These are phyloP conservation scores for Trichogramma evanescens DNA, from an alignment of 2,888 invertebrate genomes.

Conservation along the genomic window DNA sequence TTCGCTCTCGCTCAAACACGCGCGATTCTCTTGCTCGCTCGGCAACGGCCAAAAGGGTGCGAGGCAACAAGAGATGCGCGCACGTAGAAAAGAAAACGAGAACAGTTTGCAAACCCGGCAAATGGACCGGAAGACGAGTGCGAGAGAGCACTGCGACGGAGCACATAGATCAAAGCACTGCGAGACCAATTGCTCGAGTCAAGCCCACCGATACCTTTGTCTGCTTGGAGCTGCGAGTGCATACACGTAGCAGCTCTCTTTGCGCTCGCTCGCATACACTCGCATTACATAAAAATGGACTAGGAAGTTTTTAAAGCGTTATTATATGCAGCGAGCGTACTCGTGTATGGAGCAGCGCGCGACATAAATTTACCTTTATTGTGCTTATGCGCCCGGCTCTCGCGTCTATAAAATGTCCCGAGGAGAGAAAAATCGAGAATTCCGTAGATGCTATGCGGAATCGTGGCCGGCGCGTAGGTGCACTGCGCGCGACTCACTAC, in stretches of 20 bases:
- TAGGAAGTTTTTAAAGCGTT: neutral
- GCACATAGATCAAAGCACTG: no score
- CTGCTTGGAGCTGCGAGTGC: neutral
- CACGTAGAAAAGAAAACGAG: constrained; percentile 23
- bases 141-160: no score
- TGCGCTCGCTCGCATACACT: neutral
- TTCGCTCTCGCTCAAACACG: constrained; percentile 9
- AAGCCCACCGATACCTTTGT: neutral
- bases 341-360: neutral
- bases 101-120: constrained; percentile 46
- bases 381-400: no score
- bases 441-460: no score
- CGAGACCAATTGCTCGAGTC: neutral
- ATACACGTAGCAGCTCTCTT: neutral
- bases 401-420: no score
- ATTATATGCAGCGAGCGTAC: neutral
- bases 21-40: constrained; percentile 1
- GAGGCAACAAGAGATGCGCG: constrained; percentile 21
- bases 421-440: no score
- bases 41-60: neutral
- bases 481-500: neutral
- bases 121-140: constrained; percentile 42
- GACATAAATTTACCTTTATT: no score
- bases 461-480: constrained; percentile 1
- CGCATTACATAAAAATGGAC: neutral